Conservation (phyloP, 2,113 vertebrate genomes). For the Oostethus manadensis region DNA sequence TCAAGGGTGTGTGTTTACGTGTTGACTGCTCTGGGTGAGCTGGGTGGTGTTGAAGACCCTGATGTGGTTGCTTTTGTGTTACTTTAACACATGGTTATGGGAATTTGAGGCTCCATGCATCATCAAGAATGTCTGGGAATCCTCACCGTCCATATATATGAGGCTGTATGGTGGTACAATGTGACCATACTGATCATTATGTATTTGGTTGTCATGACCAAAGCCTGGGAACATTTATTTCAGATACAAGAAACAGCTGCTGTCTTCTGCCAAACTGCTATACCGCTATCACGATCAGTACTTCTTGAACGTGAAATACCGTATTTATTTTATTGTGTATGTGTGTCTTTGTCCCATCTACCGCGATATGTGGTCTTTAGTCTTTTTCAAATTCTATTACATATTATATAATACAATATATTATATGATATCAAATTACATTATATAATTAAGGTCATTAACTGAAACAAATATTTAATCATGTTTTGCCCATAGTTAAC, state of each 20-base stretch:
- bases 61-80: slow-evolving; percentile 53
- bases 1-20: slow-evolving; percentile 1
- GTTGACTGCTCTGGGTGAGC: slow-evolving; percentile 50
- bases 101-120: slow-evolving; percentile 42
- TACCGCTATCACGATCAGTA: slow-evolving; percentile 46
- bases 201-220: slow-evolving; percentile 40
- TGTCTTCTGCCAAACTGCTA: slow-evolving; percentile 29
- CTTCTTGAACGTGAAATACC: slow-evolving; percentile 21
- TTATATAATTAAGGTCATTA: no score
- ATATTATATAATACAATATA: no score
- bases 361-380: not conserved
- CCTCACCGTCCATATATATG: slow-evolving; percentile 5
- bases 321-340: slow-evolving; percentile 5
- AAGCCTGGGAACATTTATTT: slow-evolving; percentile 48
- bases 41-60: slow-evolving; percentile 50
- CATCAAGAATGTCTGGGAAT: slow-evolving; percentile 54
- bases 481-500: no score
- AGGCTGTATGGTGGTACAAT: slow-evolving; percentile 7
- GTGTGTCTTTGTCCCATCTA: not conserved
- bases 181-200: slow-evolving; percentile 46
- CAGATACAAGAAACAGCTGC: slow-evolving; percentile 45
- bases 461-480: no score
- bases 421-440: no score
- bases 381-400: no score
- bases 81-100: slow-evolving; percentile 54